These are phyloP conservation scores for Patella vulgata DNA, from an alignment of 1,140 invertebrate genomes.

Conservation along the genomic window DNA sequence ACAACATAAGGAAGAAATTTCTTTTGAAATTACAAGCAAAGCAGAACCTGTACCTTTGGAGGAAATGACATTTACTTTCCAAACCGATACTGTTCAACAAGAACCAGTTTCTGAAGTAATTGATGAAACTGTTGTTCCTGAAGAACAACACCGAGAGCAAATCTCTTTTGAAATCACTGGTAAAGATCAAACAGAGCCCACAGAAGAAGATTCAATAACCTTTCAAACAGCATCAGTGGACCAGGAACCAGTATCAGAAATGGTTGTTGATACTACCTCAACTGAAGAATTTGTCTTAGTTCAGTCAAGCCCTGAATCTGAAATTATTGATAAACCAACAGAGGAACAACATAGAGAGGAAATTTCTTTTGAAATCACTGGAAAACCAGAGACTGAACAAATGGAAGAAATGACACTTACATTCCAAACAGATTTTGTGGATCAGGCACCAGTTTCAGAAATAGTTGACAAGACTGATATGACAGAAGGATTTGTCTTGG, in stretches of 20 bases:
- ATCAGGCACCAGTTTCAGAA: conserved; percentile 16
- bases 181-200: conserved; percentile 21
- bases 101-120: conserved; percentile 14
- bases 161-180: conserved; percentile 43
- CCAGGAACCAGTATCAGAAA: conserved; percentile 18
- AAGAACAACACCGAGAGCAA: conserved; percentile 40
- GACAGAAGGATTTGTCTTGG: conserved; percentile 20
- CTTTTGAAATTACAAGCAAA: conserved; percentile 17
- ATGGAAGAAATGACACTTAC: conserved; percentile 27
- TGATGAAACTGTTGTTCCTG: conserved; percentile 20
- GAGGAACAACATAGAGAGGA: conserved; percentile 40
- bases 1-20: conserved; percentile 8
- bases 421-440: conserved; percentile 10
- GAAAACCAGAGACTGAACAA: conserved; percentile 26
- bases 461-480: conserved; percentile 13
- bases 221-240: conserved; percentile 14
- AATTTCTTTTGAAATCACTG: conserved; percentile 40
- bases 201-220: conserved; percentile 26
- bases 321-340: conserved; percentile 5
- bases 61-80: conserved; percentile 21
- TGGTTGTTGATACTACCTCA: conserved; percentile 15
- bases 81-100: conserved; percentile 4
- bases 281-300: conserved; percentile 24
- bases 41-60: conserved; percentile 13
- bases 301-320: conserved; percentile 21